Evolutionary conservation across 1,140 invertebrate genomes (phyloP), one percentile per base, ranked within the genome.

Genomic region (Phthorimaea operculella): DNA sequence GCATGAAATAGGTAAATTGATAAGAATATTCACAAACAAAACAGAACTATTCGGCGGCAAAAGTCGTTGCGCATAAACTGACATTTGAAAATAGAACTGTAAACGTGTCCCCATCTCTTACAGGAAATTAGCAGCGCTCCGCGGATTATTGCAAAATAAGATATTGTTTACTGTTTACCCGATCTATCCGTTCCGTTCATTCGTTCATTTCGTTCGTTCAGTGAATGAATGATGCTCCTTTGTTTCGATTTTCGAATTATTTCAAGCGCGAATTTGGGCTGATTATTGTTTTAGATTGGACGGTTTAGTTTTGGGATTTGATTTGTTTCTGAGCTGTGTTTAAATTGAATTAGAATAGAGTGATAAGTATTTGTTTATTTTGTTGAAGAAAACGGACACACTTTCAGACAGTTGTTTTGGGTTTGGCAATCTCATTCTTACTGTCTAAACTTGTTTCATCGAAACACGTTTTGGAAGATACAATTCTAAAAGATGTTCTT

Each of bases 91-190:
- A 12, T 12, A n/a, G 36, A 39, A 39, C 36, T 39, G 36, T 39
- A 39, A 39, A 39, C 36, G 36, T 39, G 36, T 50, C 21, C 62
- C 70, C 72, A 76, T 80, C 76, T 71, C 72, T 75, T 68, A 68
- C 76, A 80, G 77, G 79, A 83, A 83, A 83, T 83, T 83, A 80
- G 77, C 76, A 70, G 49, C 67, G 72, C 77, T 74, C 76, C 76
- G 73, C 70, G 73, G 77, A 76, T 80, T 83, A 80, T 83, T 72
- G 76, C 70, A 64, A 83, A 80, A 83, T 78, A 83, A 83, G 79
- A 83, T 83, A 83, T 83, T 80, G 77, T 80, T 78, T 69, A 79
- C 74, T 80, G 77, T 80, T 78, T 69, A 79, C 74, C 65, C 73
- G 68, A 80, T 76, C 74, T 73, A 70, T 74, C 72, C 68, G 69